Evolutionary conservation across 2,797 vertebrate species (phyloP).

Genomic region (Setipinna tenuifilis): DNA sequence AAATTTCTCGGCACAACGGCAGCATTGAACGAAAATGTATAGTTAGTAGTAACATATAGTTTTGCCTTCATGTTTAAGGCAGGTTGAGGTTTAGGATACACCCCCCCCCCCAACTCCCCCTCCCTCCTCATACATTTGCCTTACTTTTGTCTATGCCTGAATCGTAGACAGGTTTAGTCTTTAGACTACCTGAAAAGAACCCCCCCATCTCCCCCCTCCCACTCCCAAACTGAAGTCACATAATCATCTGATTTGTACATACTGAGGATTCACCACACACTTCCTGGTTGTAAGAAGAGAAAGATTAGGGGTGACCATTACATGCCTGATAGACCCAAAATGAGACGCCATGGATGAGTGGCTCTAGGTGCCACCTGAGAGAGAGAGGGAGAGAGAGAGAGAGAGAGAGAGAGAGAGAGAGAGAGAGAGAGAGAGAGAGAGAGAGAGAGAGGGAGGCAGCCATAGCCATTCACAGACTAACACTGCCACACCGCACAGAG

Average conservation of each 20-base stretch:
- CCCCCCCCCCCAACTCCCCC: too few species aligned
- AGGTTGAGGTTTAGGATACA: too few species aligned
- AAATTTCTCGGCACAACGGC: background rate
- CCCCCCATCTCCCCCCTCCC: background rate
- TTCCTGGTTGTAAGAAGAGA: background rate
- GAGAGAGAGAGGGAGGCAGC: conserved; percentile 25
- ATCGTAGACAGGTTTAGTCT: background rate
- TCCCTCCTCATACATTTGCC: too few species aligned
- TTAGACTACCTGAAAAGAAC: background rate
- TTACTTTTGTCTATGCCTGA: too few species aligned
- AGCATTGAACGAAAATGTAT: background rate
- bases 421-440: too few species aligned
- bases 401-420: too few species aligned
- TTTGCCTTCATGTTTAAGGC: background rate
- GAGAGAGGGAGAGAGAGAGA: too few species aligned
- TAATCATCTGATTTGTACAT: background rate
- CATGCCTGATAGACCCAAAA: background rate
- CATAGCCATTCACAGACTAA: conserved; percentile 37
- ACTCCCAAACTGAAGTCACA: background rate
- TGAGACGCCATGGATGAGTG: conserved; percentile 14
- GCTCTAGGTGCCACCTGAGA: conserved; percentile 45
- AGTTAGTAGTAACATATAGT: background rate
- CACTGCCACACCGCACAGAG: background rate
- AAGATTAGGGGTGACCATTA: background rate
- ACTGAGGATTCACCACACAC: background rate